Base-by-base conservation (phyloP, 2,797 vertebrate genomes). In the Gastrophryne carolinensis region DNA sequence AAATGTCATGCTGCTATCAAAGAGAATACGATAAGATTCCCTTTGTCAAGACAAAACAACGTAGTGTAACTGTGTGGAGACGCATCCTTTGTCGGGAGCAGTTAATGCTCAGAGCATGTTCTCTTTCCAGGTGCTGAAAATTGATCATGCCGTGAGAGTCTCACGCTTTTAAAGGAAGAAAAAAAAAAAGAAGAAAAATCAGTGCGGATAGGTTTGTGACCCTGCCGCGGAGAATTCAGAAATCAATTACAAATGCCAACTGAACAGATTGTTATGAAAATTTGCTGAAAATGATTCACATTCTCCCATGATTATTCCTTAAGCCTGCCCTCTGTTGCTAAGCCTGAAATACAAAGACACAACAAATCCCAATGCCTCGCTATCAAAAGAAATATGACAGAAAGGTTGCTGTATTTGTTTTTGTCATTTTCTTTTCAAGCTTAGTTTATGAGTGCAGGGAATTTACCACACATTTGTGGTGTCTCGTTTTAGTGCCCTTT, bases 1-100 rank as follows among this genome's bases (percentile, higher is more conserved):
- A 70, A 62, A 75, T 63, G 49, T 70, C 74, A 64, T 70, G 74
- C 66, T 70, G 66, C 34, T 70, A 76, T 76, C 66, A 76, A 70
- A 70, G 58, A 49, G 57, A 62, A 76, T 63, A 57, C 52, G 17
- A 70, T 56, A 76, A 56, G 37, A 24, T 67, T 62, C 47, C 58
- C 70, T 70, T 50, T 63, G 74, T 63, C 26, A 63, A 62, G 57
- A 62, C 74, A 70, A 70, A 70, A 41, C 37, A 76, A 63, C 65
- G 47, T 70, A 76, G 57, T 70, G 66, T 76, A 53, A 41, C 35
- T 56, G 57, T 13, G 17, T 54, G 19, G 47, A 21, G 29, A 68
- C 61, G 26, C 27, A 63, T 60, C 62, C 54, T 69, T 76, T 70
- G 35, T 27, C 35, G 62, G 19, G 27, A 54, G 41, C 57, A 24